phyloP scores from a whole-genome alignment of 1,140 invertebrate genomes.

The Drosophila malerkotliana region DNA sequence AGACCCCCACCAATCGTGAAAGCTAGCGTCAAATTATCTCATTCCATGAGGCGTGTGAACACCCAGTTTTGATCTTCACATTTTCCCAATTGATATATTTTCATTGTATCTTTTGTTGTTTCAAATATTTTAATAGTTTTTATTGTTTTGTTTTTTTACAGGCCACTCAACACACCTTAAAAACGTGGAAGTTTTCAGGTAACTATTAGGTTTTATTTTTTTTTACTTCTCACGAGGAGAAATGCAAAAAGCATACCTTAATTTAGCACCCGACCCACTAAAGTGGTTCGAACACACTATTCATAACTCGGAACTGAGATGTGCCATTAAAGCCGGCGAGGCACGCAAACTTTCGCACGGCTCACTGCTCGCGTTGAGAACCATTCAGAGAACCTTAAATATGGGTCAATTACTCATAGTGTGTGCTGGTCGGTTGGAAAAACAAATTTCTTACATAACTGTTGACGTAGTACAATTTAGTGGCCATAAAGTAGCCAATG shows the following conservation, averaged over 20 bases:
- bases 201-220: constrained; percentile 37
- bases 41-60: constrained; percentile 64
- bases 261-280: constrained; percentile 9
- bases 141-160: constrained; percentile 43
- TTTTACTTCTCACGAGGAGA: background rate
- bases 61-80: constrained; percentile 53
- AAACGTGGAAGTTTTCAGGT: constrained; percentile 52
- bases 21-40: constrained; percentile 48
- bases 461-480: constrained; percentile 39
- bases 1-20: constrained; percentile 28
- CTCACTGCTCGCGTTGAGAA: constrained; percentile 50
- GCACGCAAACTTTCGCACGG: constrained; percentile 57
- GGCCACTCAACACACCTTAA: constrained; percentile 40
- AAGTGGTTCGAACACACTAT: constrained; percentile 31
- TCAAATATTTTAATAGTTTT: constrained; percentile 64
- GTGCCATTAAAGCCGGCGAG: constrained; percentile 27
- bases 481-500: constrained; percentile 31
- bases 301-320: constrained; percentile 30
- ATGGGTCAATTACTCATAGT: constrained; percentile 55
- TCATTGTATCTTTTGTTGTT: constrained; percentile 15
- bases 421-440: constrained; percentile 1
- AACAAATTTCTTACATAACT: constrained; percentile 58
- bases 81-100: constrained; percentile 61
- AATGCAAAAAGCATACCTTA: background rate
- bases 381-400: constrained; percentile 65